Base-by-base conservation (phyloP, 1,140 invertebrate species). In the Eumaeus atala region DNA sequence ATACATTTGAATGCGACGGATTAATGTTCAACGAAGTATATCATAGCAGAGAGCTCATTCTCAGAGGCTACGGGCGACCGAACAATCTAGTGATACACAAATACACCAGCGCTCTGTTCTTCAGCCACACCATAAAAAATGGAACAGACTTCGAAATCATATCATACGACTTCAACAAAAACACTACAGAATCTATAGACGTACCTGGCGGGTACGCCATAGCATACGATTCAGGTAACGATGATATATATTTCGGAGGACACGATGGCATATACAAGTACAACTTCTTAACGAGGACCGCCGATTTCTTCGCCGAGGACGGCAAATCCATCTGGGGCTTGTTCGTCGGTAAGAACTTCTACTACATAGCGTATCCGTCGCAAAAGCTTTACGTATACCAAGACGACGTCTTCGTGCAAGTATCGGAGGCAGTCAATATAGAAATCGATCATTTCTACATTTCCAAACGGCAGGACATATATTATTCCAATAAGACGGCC, bases 181-280 rank as follows among this genome's bases (percentile, higher is more conserved):
- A 59, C 12, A 50, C 51, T 4, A 72, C 70, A 18, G 50, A 64
- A 1, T 59, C 83, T 6, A 36, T 47, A 35, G 74, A 71, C 0
- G 54, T 85, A 2, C 66, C 72, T 0, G 77, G 79, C 1, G 82
- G 79, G 0, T 85, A 78, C 14, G 77, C 79, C 6, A 70, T 84
- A 12, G 77, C 71, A 1, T 84, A 81, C 33, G 81, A 84, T 28
- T 51, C 59, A 6, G 72, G 68, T 0, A 81, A 82, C 33, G 78
- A 84, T 21, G 75, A 79, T 35, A 72, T 84, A 11, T 84, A 77
- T 42, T 75, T 84, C 44, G 81, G 81, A 0, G 81, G 81, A 0
- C 74, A 83, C 38, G 67, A 83, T 10, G 81, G 81, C 6, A 77
- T 85, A 7, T 85, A 85, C 51, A 78, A 78, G 52, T 85, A 83